Evolutionary conservation across 2,113 vertebrate species (phyloP).

Genomic region (Centropus unirufus): DNA sequence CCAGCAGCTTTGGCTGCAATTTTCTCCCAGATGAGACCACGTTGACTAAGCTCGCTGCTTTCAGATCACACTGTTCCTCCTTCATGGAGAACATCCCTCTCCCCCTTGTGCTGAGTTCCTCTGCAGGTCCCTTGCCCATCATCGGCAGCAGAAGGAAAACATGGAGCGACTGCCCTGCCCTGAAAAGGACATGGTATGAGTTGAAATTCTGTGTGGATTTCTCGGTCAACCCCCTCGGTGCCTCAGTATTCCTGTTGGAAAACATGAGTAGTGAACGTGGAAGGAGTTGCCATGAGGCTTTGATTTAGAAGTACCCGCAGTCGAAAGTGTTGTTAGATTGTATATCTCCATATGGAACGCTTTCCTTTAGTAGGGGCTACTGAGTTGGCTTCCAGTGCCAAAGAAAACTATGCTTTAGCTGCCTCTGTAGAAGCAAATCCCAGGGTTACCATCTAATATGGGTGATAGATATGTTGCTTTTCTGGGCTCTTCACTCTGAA

Average conservation of each 20-base stretch:
- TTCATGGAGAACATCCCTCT: no score
- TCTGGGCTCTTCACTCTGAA: neutral
- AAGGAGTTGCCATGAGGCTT: neutral
- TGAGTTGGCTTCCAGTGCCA: neutral
- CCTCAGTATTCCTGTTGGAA: neutral
- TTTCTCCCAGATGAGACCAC: no score
- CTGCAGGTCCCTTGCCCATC: no score
- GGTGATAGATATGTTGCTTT: neutral
- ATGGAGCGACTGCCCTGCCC: neutral
- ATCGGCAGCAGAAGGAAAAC: neutral
- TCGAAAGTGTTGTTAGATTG: neutral
- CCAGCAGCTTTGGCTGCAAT: no score
- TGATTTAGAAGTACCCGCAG: neutral
- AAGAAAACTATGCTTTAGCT: neutral
- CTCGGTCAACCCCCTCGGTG: neutral
- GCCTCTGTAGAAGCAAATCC: neutral
- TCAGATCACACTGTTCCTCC: no score
- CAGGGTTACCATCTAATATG: neutral
- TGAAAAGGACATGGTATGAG: neutral
- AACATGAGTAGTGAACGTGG: neutral
- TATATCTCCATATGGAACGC: neutral
- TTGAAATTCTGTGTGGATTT: neutral
- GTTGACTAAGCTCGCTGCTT: no score
- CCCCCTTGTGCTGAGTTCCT: no score
- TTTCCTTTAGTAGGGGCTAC: neutral